Evolutionary conservation across 1,140 invertebrate species (phyloP).

Genomic region (Sesamia nonagrioides): DNA sequence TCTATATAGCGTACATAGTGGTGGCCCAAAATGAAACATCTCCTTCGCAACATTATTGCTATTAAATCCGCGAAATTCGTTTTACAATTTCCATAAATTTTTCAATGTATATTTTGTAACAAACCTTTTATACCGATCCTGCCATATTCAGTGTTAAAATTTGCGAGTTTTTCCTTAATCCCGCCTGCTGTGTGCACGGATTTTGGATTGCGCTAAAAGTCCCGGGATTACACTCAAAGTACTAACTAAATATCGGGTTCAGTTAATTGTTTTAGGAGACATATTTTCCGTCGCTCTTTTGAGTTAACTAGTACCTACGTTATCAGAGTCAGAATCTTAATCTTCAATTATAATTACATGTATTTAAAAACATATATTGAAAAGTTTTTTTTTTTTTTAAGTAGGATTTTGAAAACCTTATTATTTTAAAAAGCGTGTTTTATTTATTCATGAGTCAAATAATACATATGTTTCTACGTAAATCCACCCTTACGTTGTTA

Average conservation of each 20-base stretch:
- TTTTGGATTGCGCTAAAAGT: slow-evolving; percentile 12
- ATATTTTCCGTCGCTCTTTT: background rate
- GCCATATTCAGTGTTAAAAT: slow-evolving; percentile 18
- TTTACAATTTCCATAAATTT: background rate
- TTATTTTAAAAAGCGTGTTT: too few relatives aligned
- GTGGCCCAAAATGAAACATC: too few relatives aligned
- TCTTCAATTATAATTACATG: too few relatives aligned
- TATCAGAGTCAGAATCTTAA: too few relatives aligned
- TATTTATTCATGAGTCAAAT: too few relatives aligned
- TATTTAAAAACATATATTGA: too few relatives aligned
- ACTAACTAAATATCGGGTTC: slow-evolving; percentile 9
- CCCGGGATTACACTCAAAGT: slow-evolving; percentile 1
- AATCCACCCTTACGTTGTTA: too few relatives aligned
- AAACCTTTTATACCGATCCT: slow-evolving; percentile 20
- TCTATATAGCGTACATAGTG: too few relatives aligned
- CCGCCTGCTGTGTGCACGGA: slow-evolving; percentile 13
- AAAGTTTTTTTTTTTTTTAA: too few relatives aligned
- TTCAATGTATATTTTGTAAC: slow-evolving; percentile 9
- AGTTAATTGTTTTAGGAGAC: background rate
- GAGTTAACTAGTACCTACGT: background rate
- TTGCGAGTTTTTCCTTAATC: slow-evolving; percentile 19
- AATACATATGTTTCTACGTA: too few relatives aligned
- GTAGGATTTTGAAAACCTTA: too few relatives aligned
- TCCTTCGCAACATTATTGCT: background rate
- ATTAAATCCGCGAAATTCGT: background rate